These are phyloP conservation scores for Hydrotaea diabolus DNA, from an alignment of 2,888 invertebrate species.

Conservation along the genomic window DNA sequence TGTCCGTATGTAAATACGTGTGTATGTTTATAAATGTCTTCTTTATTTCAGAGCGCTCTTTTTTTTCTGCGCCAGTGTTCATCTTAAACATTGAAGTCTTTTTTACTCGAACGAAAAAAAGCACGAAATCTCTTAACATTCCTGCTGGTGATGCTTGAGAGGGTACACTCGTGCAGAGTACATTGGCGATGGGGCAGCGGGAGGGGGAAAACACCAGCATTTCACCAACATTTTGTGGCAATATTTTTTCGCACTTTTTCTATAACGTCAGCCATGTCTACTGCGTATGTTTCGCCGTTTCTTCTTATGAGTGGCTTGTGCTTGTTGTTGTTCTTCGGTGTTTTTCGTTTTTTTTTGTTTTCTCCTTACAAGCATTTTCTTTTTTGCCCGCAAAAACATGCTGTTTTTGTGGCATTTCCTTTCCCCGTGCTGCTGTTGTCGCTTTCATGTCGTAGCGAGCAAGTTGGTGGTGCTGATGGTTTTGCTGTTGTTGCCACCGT, in stretches of 20 bases:
- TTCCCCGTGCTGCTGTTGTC: slow-evolving; percentile 12
- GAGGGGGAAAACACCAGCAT: slow-evolving; percentile 56
- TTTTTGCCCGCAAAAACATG: slow-evolving; percentile 30
- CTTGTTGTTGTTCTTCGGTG: background rate
- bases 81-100: slow-evolving; percentile 28
- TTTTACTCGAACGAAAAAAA: slow-evolving; percentile 23
- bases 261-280: slow-evolving; percentile 21
- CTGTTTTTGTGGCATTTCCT: slow-evolving; percentile 49
- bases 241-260: slow-evolving; percentile 50
- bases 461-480: background rate
- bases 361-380: slow-evolving; percentile 7
- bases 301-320: slow-evolving; percentile 33
- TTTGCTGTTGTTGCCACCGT: background rate
- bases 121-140: slow-evolving; percentile 34
- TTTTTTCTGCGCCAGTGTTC: slow-evolving; percentile 47
- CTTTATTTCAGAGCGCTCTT: slow-evolving; percentile 48
- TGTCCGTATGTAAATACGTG: slow-evolving; percentile 14
- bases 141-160: slow-evolving; percentile 41
- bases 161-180: background rate
- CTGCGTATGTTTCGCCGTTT: slow-evolving; percentile 31
- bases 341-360: background rate
- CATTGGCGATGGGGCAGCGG: background rate
- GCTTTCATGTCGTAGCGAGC: background rate
- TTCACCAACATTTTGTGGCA: slow-evolving; percentile 52
- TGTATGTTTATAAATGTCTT: slow-evolving; percentile 33